phyloP scores from a whole-genome alignment of 1,140 invertebrate species.

The Bombyx mori region DNA sequence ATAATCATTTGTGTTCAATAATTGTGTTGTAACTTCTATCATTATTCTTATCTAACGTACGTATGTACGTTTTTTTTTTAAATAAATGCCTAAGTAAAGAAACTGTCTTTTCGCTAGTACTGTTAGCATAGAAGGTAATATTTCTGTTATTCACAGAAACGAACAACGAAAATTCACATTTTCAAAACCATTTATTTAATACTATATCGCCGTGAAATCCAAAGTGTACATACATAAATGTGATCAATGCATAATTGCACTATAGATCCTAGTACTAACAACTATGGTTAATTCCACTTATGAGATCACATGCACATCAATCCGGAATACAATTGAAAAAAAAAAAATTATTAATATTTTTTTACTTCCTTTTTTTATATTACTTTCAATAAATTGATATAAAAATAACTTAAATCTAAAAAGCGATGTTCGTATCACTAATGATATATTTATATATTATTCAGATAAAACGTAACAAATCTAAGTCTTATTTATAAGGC shows the following conservation, averaged over 20 bases:
- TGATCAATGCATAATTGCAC: constrained; percentile 31
- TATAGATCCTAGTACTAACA: constrained; percentile 3
- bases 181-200: constrained; percentile 62
- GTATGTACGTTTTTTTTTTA: too few species aligned
- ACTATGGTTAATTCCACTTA: constrained; percentile 6
- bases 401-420: constrained; percentile 51
- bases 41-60: too few species aligned
- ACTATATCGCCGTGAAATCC: constrained; percentile 38
- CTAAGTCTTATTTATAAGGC: constrained; percentile 64
- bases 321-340: constrained; percentile 33
- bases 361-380: constrained; percentile 28
- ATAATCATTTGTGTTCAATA: too few species aligned
- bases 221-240: constrained; percentile 26
- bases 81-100: too few species aligned
- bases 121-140: too few species aligned
- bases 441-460: constrained; percentile 27
- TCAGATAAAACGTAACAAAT: constrained; percentile 50
- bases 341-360: constrained; percentile 6
- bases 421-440: constrained; percentile 11
- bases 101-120: too few species aligned
- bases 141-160: too few species aligned
- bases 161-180: constrained; percentile 5
- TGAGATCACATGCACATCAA: constrained; percentile 26
- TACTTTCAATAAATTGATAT: constrained; percentile 51
- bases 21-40: too few species aligned